Percentiles rank a stretch among this genome's conserved stretches.
Evolutionary conservation across 35 echinoderm and acorn worm species (phyloP).

Genomic region (Ophioderma brevispina): DNA sequence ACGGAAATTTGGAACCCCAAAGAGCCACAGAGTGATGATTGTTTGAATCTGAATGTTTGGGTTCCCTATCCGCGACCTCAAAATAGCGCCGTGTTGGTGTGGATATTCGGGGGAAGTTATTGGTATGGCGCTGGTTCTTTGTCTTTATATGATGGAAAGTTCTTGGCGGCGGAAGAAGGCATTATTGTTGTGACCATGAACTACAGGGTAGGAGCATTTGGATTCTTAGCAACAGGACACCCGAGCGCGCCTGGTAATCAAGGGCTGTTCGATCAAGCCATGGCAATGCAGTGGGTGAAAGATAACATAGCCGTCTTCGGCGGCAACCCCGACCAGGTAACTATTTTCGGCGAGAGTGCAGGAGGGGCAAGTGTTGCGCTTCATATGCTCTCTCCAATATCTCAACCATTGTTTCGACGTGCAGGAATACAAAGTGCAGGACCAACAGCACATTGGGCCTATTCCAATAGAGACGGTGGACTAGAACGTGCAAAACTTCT

Average conservation of each 20-base stretch:
- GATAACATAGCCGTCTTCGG: slow-evolving; percentile 87
- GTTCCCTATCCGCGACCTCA: slow-evolving; percentile 49
- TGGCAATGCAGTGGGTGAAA: slow-evolving; percentile 79
- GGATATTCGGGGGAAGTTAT: slow-evolving; percentile 96
- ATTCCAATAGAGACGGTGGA: slow-evolving; percentile 44
- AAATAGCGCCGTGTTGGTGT: slow-evolving; percentile 77
- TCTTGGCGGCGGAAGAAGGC: slow-evolving; percentile 75
- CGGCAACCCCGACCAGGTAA: slow-evolving; percentile 71
- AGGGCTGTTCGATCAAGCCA: slow-evolving; percentile 68
- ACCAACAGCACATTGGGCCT: slow-evolving; percentile 73
- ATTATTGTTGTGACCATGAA: slow-evolving; percentile 86
- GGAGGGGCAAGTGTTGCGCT: slow-evolving; percentile 77
- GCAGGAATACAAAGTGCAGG: slow-evolving; percentile 79
- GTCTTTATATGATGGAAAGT: slow-evolving; percentile 80
- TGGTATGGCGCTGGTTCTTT: slow-evolving; percentile 76
- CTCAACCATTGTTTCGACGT: slow-evolving; percentile 60
- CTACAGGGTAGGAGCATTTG: slow-evolving; percentile 80
- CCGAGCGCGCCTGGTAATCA: slow-evolving; percentile 80
- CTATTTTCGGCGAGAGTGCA: slow-evolving; percentile 91
- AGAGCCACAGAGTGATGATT: slow-evolving; percentile 65
- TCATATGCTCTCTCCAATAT: slow-evolving; percentile 70
- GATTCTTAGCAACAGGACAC: slow-evolving; percentile 79
- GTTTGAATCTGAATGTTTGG: slow-evolving; percentile 86
- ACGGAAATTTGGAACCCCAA: slow-evolving; percentile 83
- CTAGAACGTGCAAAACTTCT: slow-evolving; percentile 40